These are phyloP conservation scores for Drosophila birchii DNA, from an alignment of 2,888 invertebrate genomes.

Conservation along the genomic window DNA sequence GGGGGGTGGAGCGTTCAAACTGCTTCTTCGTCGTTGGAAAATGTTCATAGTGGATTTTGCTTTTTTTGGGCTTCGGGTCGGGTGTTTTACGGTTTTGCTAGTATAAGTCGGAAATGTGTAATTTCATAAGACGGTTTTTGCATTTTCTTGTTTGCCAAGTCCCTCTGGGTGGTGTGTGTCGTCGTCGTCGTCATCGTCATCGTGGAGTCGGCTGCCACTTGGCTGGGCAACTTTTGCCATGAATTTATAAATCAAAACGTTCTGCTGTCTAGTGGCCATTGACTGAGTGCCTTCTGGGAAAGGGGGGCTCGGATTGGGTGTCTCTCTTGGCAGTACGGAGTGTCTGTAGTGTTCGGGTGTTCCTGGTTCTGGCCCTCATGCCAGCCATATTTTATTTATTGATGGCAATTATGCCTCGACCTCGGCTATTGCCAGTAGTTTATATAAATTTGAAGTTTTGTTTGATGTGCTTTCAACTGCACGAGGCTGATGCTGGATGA, in stretches of 20 bases:
- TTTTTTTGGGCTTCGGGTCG: constrained; percentile 59
- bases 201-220: constrained; percentile 66
- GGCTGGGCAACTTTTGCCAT: constrained; percentile 77
- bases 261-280: constrained; percentile 68
- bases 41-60: constrained; percentile 50
- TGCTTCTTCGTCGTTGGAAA: constrained; percentile 41
- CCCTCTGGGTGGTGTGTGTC: constrained; percentile 61
- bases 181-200: constrained; percentile 36
- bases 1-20: constrained; percentile 14
- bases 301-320: constrained; percentile 35
- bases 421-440: constrained; percentile 78
- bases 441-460: constrained; percentile 73
- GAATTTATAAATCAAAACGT: constrained; percentile 80
- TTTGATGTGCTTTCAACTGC: constrained; percentile 76
- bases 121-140: constrained; percentile 77
- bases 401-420: constrained; percentile 83
- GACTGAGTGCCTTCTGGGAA: constrained; percentile 28
- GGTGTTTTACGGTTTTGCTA: constrained; percentile 62
- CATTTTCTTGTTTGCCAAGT: constrained; percentile 67
- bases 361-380: constrained; percentile 26
- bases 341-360: constrained; percentile 20
- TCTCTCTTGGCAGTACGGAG: constrained; percentile 36
- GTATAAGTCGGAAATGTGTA: constrained; percentile 80
- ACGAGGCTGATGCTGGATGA: constrained; percentile 46
- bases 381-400: constrained; percentile 80